Evolutionary conservation across 53 echinoderm and acorn worm species (phyloP).

Genomic region (Echinarachnius parma): DNA sequence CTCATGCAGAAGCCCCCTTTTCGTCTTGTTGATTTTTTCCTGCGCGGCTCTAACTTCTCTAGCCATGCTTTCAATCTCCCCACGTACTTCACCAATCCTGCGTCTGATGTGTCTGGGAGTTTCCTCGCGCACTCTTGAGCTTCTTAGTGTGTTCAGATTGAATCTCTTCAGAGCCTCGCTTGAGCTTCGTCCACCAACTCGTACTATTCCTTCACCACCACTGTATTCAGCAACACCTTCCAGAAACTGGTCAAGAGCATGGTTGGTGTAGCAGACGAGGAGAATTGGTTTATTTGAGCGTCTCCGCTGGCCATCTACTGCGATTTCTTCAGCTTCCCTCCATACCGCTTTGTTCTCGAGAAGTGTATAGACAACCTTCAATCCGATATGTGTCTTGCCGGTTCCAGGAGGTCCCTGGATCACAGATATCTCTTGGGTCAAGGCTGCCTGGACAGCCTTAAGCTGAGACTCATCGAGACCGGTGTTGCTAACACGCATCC

Average conservation of each 20-base stretch:
- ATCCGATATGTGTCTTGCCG: constrained; percentile 82
- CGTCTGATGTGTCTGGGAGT: not conserved
- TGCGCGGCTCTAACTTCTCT: constrained; percentile 26
- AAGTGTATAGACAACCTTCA: constrained; percentile 76
- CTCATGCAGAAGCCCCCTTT: constrained; percentile 45
- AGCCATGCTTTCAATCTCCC: constrained; percentile 26
- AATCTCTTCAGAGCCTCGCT: constrained; percentile 56
- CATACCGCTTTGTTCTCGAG: constrained; percentile 53
- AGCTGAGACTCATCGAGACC: constrained; percentile 60
- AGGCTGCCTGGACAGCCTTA: constrained; percentile 63
- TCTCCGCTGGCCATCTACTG: not conserved
- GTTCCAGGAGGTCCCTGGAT: constrained; percentile 97
- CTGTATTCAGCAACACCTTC: constrained; percentile 66
- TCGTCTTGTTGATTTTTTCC: constrained; percentile 31
- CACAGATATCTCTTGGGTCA: constrained; percentile 73
- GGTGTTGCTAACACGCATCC: constrained; percentile 17
- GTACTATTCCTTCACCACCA: constrained; percentile 50
- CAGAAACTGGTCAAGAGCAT: constrained; percentile 93
- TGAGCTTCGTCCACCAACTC: constrained; percentile 75
- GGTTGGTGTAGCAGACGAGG: constrained; percentile 93
- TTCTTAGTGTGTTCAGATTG: constrained; percentile 49
- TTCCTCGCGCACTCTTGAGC: constrained; percentile 5
- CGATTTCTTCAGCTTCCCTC: constrained; percentile 13
- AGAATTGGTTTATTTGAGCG: constrained; percentile 55
- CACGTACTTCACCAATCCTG: constrained; percentile 20